These are phyloP conservation scores for Macrotus californicus DNA, from an alignment of 2,113 vertebrate genomes.

Conservation along the genomic window DNA sequence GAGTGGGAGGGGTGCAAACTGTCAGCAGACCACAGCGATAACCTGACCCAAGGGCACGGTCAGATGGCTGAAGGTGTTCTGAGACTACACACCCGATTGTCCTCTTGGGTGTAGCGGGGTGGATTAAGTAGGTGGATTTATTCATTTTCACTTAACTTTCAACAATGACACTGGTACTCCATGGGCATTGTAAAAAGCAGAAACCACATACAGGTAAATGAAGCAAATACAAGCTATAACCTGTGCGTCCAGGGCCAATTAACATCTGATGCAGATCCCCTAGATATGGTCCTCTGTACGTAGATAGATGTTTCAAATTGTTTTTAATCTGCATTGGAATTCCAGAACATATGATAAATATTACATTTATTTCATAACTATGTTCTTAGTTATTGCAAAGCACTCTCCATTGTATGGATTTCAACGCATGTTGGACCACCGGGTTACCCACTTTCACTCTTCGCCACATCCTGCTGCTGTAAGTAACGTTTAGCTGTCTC, in stretches of 20 bases:
- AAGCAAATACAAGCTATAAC: neutral
- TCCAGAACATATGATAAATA: neutral
- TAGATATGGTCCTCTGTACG: neutral
- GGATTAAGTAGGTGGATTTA: neutral
- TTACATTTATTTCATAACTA: neutral
- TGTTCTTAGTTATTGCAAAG: neutral
- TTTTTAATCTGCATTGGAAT: neutral
- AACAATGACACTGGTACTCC: neutral
- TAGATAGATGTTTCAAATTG: neutral
- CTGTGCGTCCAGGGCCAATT: neutral
- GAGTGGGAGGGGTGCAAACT: neutral
- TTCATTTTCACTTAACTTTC: neutral
- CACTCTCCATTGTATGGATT: neutral
- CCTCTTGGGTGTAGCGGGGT: neutral
- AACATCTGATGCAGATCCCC: neutral
- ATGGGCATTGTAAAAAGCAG: neutral
- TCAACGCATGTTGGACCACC: neutral
- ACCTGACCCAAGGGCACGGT: fast-evolving
- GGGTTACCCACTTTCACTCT: neutral
- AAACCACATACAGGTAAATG: neutral
- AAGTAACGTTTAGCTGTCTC: neutral
- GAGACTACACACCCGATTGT: neutral
- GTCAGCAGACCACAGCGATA: neutral
- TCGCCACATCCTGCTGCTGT: neutral
- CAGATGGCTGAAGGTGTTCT: neutral